Evolutionary conservation across 2,888 invertebrate genomes (phyloP).

Genomic region (Cheilosia variabilis): DNA sequence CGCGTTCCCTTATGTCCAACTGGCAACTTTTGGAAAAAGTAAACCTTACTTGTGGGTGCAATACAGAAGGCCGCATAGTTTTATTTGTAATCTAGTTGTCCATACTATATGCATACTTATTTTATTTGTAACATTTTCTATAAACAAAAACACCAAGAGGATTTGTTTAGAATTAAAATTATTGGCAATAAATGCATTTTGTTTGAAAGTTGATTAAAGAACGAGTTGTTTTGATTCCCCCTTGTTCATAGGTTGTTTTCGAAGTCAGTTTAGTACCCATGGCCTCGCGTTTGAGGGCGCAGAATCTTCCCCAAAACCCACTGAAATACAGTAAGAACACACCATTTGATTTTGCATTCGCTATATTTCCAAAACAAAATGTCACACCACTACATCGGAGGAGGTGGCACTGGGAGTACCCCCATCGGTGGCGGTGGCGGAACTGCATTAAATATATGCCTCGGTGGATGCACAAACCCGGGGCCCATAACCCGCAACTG

Average conservation of each 20-base stretch:
- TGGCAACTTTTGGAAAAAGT: neutral
- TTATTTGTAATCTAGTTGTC: constrained; percentile 36
- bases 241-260: too few species aligned
- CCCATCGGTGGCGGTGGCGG: constrained; percentile 90
- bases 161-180: constrained; percentile 31
- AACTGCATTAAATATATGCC: constrained; percentile 85
- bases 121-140: constrained; percentile 46
- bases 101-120: constrained; percentile 40
- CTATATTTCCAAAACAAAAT: constrained; percentile 38
- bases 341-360: neutral
- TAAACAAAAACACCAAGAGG: constrained; percentile 13
- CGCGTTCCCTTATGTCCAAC: neutral
- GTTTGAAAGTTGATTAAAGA: constrained; percentile 11
- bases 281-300: too few species aligned
- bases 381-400: constrained; percentile 82
- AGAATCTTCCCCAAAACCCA: too few species aligned
- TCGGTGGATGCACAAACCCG: constrained; percentile 81
- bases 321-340: neutral
- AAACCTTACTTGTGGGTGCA: constrained; percentile 59
- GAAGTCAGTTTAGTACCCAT: too few species aligned
- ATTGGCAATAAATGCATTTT: constrained; percentile 61
- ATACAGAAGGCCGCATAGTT: constrained; percentile 60
- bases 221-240: neutral
- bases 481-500: constrained; percentile 83
- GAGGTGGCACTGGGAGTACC: constrained; percentile 87